phyloP scores from a whole-genome alignment of 2,113 vertebrate species.

The Sitta europaea region DNA sequence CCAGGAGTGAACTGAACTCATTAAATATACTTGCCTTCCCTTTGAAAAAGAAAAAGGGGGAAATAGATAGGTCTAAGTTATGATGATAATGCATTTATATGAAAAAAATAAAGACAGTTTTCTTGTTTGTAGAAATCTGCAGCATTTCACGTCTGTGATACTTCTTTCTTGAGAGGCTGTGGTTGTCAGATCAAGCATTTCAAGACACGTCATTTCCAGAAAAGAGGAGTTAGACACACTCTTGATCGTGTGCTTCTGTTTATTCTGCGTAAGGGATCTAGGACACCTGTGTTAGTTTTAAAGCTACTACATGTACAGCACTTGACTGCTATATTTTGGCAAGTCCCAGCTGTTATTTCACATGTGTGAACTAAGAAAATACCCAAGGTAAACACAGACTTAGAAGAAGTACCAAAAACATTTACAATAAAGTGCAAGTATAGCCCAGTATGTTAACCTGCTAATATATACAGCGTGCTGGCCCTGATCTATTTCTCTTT shows the following conservation, averaged over 20 bases:
- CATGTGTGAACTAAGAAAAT: slow-evolving; percentile 65
- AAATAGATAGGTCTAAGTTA: neutral
- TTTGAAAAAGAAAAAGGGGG: neutral
- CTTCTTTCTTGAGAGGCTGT: neutral
- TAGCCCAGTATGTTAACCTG: slow-evolving; percentile 40
- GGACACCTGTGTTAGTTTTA: slow-evolving; percentile 73
- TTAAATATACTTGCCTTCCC: neutral
- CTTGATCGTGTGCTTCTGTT: slow-evolving; percentile 63
- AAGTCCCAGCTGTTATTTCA: slow-evolving; percentile 72
- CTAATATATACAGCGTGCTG: slow-evolving; percentile 41
- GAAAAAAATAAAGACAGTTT: neutral
- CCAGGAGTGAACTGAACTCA: slow-evolving; percentile 20
- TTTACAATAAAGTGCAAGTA: slow-evolving; percentile 62
- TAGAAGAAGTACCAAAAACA: slow-evolving; percentile 66
- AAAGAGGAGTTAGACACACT: slow-evolving; percentile 22
- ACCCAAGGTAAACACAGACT: slow-evolving; percentile 65
- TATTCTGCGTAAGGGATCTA: slow-evolving; percentile 44
- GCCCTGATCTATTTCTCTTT: neutral
- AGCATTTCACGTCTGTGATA: neutral
- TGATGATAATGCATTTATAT: neutral
- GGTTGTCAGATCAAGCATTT: slow-evolving; percentile 21
- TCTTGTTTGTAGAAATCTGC: neutral
- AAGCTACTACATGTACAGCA: slow-evolving; percentile 56
- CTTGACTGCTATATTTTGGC: slow-evolving; percentile 54
- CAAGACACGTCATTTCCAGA: slow-evolving; percentile 28